Evolutionary conservation across 2,113 vertebrate genomes (phyloP).

Genomic region (Meles meles): DNA sequence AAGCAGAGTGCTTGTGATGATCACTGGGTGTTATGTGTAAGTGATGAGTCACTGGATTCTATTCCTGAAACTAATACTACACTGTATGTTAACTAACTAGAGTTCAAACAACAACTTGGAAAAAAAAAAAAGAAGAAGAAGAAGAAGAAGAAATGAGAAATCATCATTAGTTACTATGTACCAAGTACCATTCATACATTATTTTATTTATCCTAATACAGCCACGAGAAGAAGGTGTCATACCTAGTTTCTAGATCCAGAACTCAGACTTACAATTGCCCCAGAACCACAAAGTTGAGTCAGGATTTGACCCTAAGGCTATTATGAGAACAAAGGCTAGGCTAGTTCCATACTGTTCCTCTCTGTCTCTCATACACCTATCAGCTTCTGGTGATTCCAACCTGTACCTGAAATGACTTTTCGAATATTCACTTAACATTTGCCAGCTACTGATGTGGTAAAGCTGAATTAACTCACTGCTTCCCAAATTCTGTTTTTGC

Average conservation of each 20-base stretch:
- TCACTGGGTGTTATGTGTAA: not conserved
- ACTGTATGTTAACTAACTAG: not conserved
- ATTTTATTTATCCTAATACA: not conserved
- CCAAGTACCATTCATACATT: not conserved
- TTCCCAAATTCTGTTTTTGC: slow-evolving; percentile 2
- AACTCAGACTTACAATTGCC: not conserved
- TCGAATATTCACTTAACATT: not conserved
- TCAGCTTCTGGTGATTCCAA: not conserved
- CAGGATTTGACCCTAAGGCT: not conserved
- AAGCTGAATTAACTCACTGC: not conserved
- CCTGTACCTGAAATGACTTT: not conserved
- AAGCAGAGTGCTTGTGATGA: not conserved
- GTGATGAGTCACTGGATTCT: not conserved
- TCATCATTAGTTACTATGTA: not conserved
- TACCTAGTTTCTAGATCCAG: not conserved
- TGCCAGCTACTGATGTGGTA: not conserved
- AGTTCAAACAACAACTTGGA: not conserved
- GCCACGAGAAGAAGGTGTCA: not conserved
- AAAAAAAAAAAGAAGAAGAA: not conserved
- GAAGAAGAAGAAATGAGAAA: not conserved
- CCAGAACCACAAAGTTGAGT: not conserved
- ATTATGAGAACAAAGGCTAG: not conserved
- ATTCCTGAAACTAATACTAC: not conserved
- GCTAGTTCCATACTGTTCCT: not conserved
- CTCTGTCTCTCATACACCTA: accelerated